These are phyloP conservation scores for Lasioglossum morio DNA, from an alignment of 2,888 invertebrate species.

Conservation along the genomic window DNA sequence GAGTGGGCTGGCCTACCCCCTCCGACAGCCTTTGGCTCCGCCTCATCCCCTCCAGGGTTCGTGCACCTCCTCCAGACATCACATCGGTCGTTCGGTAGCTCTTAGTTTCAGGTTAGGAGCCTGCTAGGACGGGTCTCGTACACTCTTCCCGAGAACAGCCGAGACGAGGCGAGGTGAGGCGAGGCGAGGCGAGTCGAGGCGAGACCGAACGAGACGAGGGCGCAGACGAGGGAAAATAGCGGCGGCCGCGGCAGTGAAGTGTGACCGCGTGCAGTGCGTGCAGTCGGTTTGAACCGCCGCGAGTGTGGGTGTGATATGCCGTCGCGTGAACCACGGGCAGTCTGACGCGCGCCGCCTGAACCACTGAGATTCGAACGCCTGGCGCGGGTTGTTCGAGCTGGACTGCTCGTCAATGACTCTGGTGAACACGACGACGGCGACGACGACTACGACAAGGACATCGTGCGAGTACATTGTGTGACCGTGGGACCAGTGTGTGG, in stretches of 20 bases:
- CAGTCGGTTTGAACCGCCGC: slow-evolving; percentile 41
- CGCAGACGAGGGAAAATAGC: slow-evolving; percentile 36
- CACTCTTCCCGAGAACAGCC: slow-evolving; percentile 75
- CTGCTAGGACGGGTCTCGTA: slow-evolving; percentile 84
- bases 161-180: slow-evolving; percentile 19
- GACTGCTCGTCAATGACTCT: slow-evolving; percentile 49
- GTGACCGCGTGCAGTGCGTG: slow-evolving; percentile 54
- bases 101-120: slow-evolving; percentile 85
- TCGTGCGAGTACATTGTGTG: slow-evolving; percentile 50
- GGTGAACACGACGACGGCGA: slow-evolving; percentile 41
- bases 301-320: slow-evolving; percentile 54
- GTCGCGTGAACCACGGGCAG: slow-evolving; percentile 42
- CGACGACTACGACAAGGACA: slow-evolving; percentile 35
- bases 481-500: slow-evolving; percentile 56
- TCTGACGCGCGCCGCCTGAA: slow-evolving; percentile 39
- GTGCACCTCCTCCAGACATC: slow-evolving; percentile 83
- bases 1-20: slow-evolving; percentile 79
- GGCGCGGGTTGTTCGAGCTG: slow-evolving; percentile 20
- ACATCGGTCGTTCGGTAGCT: slow-evolving; percentile 84
- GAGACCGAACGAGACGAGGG: slow-evolving; percentile 4
- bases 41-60: slow-evolving; percentile 77
- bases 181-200: slow-evolving; percentile 2
- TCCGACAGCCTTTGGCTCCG: slow-evolving; percentile 69
- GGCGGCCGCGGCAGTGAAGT: slow-evolving; percentile 52
- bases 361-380: slow-evolving; percentile 29